These are phyloP conservation scores for Miltochrista miniata DNA, from an alignment of 2,888 invertebrate genomes.

Conservation along the genomic window DNA sequence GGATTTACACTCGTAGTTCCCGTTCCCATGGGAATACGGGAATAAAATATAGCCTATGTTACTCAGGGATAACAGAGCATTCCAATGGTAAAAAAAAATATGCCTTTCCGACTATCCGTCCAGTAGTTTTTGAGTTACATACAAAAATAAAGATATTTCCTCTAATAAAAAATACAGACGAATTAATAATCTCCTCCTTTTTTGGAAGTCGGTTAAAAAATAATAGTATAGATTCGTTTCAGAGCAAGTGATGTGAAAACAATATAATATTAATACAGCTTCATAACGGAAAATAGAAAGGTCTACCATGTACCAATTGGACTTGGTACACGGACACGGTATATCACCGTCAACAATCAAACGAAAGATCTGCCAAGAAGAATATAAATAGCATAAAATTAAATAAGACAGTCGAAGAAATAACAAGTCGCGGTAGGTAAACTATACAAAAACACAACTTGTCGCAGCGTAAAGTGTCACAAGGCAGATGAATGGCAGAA, in stretches of 20 bases:
- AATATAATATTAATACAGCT: neutral
- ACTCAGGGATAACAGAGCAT: too few species aligned
- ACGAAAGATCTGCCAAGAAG: neutral
- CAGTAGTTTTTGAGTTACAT: too few species aligned
- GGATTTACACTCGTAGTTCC: too few species aligned
- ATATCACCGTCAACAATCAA: neutral
- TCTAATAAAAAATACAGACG: too few species aligned
- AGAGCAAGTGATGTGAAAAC: neutral
- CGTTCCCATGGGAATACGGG: too few species aligned
- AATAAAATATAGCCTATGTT: too few species aligned
- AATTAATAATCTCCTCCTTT: too few species aligned
- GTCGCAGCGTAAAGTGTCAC: slow-evolving; percentile 8
- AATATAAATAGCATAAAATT: slow-evolving; percentile 3
- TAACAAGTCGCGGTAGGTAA: slow-evolving; percentile 4
- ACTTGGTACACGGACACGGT: neutral
- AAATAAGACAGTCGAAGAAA: slow-evolving; percentile 4
- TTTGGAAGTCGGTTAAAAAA: too few species aligned
- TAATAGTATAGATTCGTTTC: too few species aligned
- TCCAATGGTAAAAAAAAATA: too few species aligned
- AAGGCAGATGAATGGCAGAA: neutral
- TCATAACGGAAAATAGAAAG: neutral
- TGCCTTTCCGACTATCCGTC: too few species aligned
- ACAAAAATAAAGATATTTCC: too few species aligned
- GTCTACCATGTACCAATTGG: neutral
- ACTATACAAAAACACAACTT: slow-evolving; percentile 13